Evolutionary conservation across 2,888 invertebrate species (phyloP).

Genomic region (Prosopocoilus inquinatus): DNA sequence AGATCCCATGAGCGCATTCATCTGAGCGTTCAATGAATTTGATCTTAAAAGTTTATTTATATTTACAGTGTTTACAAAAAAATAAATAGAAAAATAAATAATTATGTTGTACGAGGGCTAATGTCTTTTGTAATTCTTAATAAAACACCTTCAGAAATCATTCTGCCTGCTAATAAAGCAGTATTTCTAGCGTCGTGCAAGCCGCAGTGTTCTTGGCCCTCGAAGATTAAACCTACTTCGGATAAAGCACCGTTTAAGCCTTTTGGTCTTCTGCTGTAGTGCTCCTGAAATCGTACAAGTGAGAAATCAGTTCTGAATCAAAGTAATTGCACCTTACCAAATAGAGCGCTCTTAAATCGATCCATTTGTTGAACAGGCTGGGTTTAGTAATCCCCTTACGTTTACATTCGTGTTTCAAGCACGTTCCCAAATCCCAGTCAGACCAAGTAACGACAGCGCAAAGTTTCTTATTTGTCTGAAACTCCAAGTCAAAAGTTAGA

Average conservation of each 20-base stretch:
- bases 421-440: slow-evolving; percentile 63
- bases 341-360: slow-evolving; percentile 58
- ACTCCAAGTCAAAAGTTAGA: slow-evolving; percentile 39
- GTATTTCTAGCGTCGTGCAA: slow-evolving; percentile 63
- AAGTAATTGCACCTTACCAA: slow-evolving; percentile 33
- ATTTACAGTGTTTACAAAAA: background rate
- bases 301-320: background rate
- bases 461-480: slow-evolving; percentile 38
- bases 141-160: slow-evolving; percentile 58
- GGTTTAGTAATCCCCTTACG: slow-evolving; percentile 58
- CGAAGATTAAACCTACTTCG: slow-evolving; percentile 58
- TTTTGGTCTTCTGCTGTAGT: slow-evolving; percentile 56
- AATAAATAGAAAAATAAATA: slow-evolving; percentile 7
- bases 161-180: slow-evolving; percentile 56
- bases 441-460: slow-evolving; percentile 60
- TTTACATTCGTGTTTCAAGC: slow-evolving; percentile 57
- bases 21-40: slow-evolving; percentile 21
- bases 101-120: background rate
- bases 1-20: slow-evolving; percentile 86
- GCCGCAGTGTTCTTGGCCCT: slow-evolving; percentile 61
- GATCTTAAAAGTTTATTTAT: slow-evolving; percentile 5
- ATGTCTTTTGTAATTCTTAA: slow-evolving; percentile 50
- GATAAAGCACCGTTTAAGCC: slow-evolving; percentile 57
- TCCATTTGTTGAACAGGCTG: slow-evolving; percentile 57
- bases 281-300: slow-evolving; percentile 43